Evolutionary conservation across 2,797 vertebrate genomes (phyloP), one percentile per base, ranked within the genome.

Genomic region (Manis crassicaudata): DNA sequence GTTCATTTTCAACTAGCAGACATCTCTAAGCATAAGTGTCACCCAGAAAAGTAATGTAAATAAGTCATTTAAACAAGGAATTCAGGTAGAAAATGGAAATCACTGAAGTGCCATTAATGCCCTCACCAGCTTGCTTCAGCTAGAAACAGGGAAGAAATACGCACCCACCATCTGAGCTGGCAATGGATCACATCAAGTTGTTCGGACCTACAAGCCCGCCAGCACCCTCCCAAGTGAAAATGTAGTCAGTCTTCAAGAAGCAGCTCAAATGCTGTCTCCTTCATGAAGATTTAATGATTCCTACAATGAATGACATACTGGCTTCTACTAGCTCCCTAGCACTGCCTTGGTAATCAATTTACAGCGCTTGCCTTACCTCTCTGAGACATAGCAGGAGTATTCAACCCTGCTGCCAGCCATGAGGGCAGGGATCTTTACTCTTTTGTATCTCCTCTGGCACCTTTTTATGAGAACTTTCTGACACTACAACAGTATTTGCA

Each of bases 51-150:
- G 68, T 60, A 89, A 90, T 83, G 91, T 89, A 92, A 97, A 94
- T 50, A 97, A 25, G 27, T 91, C 95, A 86, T 92, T 91, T 90
- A 92, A 96, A 94, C 95, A 97, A 95, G 63, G 90, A 95, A 97
- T 94, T 93, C 77, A 81, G 76, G 77, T 94, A 96, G 95, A 97
- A 97, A 97, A 97, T 92, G 82, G 91, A 86, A 96, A 96, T 62
- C 50, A 81, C 0, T n/a, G 83, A 93, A 82, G 94, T 79, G 27
- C 72, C 63, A 87, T 83, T 91, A 90, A 96, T n/a, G 58, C 5
- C 81, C 25, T 80, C 18, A 54, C 4, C 67, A 73, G 93, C 56
- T 77, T 79, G 86, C 29, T 86, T 68, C 80, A 88, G 25, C 75
- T 50, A 76, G 60, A 93, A 93, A 76, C 4, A 73, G 37, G 52